Base-by-base conservation (phyloP, 2,888 invertebrate genomes). In the Tineola bisselliella region DNA sequence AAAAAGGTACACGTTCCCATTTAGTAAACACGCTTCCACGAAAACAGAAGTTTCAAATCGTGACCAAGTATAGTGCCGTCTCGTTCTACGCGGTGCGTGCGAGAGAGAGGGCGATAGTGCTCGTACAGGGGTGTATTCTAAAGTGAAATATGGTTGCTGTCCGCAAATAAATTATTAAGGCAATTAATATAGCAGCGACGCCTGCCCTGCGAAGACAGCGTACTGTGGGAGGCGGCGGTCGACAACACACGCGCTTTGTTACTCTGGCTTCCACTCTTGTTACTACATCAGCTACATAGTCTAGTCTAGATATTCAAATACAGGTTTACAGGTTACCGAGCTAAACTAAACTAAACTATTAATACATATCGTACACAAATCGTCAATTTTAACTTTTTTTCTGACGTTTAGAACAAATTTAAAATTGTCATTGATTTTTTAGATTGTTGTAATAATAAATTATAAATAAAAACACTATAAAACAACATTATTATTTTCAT, bases 151-250 rank as follows among this genome's bases (percentile, higher is more conserved):
- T 63, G 65, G 54, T 59, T 17, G 62, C 65, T 62, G 65, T 64
- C 65, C 66, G 63, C 65, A 63, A 62, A 63, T 66, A 64, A 66
- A 65, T 66, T 65, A 66, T 65, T 60, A 61, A 57, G 61, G 63
- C 64, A 66, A 66, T 65, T 66, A 63, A 63, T 65, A 61, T 57
- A 19, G 17, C 57, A 59, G 38, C 59, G 56, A 19, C 58, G 58
- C 58, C 33, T 58, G 58, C 19, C 25, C 25, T 54, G 11, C 25
- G 54, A 54, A 54, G 54, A 54, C 54, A 25, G 25, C 8, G 4
- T 54, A 54, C 17, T 25, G 4, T n/a, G 18, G 25, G 54, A 18
- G 54, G 4, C 25, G 10, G 38, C 3, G 38, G 38, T 10, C 10
- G n/a, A 38, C 3, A 10, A 38, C 10, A 38, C 3, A 38, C n/a